Evolutionary conservation across 2,113 vertebrate genomes (phyloP), one percentile per base, ranked within the genome.

Genomic region (Strix uralensis): DNA sequence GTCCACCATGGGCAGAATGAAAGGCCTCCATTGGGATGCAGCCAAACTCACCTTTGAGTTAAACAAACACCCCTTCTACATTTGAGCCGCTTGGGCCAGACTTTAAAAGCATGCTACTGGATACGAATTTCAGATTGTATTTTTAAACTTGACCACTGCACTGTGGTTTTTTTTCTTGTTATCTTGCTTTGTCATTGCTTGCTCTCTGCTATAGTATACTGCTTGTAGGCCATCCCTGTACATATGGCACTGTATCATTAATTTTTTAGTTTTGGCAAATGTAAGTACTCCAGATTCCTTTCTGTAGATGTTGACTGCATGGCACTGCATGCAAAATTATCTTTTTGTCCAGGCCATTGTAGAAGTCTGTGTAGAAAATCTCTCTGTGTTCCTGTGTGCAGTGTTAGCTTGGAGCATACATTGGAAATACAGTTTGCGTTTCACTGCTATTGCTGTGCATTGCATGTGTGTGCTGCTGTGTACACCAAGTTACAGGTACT

Each of bases 61-160:
- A 57, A 86, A 85, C 25, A 49, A 86, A 85, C 66, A 38, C 55
- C 19, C 34, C 19, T 51, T 70, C 67, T 66, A 86, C 51, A 19
- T 87, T 65, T n/a, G 85, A 90, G 61, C 88, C 32, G 2, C 52
- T 79, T 72, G 47, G 55, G 69, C 95, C 75, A 79, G 49, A 40
- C 70, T 93, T 83, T 78, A 63, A 67, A 97, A 95, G 81, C 92
- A 95, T 93, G 94, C 71, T 66, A 38, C 63, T 58, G n/a, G 66
- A 84, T 85, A 90, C 13, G 46, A 90, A 81, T 98, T 98, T 96
- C 62, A 63, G 89, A 94, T 73, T 58, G 13, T 86, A 81, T 95
- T 96, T 95, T 97, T 95, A 96, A 97, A 98, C 98, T 98, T 98
- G 98, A 98, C 98, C 98, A 98, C 98, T 98, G 97, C 91, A 94